Evolutionary conservation across 2,797 vertebrate species (phyloP).

Genomic region (Hydrocynus forskahlii): DNA sequence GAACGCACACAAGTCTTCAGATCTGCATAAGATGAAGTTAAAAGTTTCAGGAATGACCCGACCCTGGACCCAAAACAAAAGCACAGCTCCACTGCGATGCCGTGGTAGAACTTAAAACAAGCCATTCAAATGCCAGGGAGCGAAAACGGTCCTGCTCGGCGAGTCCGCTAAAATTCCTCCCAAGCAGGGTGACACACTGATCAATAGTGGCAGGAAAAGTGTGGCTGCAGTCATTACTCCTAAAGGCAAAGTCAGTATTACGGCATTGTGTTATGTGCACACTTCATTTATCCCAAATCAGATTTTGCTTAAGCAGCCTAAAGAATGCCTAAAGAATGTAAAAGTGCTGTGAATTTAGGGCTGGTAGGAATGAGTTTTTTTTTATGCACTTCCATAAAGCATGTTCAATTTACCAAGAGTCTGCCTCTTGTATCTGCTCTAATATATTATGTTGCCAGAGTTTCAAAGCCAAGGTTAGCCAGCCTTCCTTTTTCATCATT

Average conservation of each 20-base stretch:
- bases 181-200: constrained; percentile 6
- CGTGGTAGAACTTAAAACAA: not conserved
- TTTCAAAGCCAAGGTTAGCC: constrained; percentile 47
- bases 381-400: constrained; percentile 4
- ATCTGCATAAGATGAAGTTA: not conserved
- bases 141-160: not conserved
- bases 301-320: constrained; percentile 18
- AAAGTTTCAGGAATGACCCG: not conserved
- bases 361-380: constrained; percentile 10
- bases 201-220: constrained; percentile 22
- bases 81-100: not conserved
- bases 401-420: constrained; percentile 16
- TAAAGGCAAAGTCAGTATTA: constrained; percentile 2
- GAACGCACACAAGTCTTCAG: not conserved
- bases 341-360: not conserved
- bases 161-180: constrained; percentile 1
- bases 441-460: constrained; percentile 34
- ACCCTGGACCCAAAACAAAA: not conserved
- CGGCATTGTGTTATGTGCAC: constrained; percentile 1
- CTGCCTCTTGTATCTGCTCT: constrained; percentile 4
- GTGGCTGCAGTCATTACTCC: constrained; percentile 7
- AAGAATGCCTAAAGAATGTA: not conserved
- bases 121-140: not conserved
- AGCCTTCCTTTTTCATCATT: constrained; percentile 46
- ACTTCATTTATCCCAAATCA: constrained; percentile 29